phyloP scores from a whole-genome alignment of 1,140 invertebrate species.

The Zaprionus gabonicus region DNA sequence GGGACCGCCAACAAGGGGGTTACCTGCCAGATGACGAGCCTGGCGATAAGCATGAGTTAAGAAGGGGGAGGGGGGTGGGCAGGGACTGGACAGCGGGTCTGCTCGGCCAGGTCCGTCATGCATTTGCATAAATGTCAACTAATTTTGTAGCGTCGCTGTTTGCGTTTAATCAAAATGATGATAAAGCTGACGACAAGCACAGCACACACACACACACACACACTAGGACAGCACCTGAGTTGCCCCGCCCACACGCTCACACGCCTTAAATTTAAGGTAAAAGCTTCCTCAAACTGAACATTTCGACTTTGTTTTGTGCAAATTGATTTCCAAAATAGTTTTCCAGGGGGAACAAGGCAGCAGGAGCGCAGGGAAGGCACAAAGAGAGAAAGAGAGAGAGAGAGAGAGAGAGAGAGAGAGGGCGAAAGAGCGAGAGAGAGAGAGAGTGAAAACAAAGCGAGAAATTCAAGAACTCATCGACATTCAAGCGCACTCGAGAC shows the following conservation, averaged over 20 bases:
- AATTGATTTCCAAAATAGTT: constrained; percentile 10
- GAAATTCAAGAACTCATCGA: constrained; percentile 11
- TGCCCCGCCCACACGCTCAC: not conserved
- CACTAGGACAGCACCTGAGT: not conserved
- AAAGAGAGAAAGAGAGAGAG: too few species aligned
- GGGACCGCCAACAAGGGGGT: not conserved
- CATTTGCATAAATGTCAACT: constrained; percentile 82
- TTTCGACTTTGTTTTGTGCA: constrained; percentile 8
- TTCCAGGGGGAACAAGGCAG: not conserved
- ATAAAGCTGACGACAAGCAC: constrained; percentile 44
- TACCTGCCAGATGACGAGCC: not conserved
- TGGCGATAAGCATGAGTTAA: constrained; percentile 9
- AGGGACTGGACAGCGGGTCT: not conserved
- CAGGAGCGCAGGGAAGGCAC: not conserved
- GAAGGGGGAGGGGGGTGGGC: not conserved
- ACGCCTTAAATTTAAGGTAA: not conserved
- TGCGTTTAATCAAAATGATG: constrained; percentile 78
- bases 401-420: too few species aligned
- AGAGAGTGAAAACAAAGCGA: not conserved
- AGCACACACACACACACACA: constrained; percentile 1
- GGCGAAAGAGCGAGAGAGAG: not conserved
- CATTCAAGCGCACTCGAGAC: constrained; percentile 7
- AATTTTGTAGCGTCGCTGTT: constrained; percentile 69
- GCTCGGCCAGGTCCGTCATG: constrained; percentile 43
- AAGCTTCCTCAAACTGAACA: not conserved